phyloP scores from a whole-genome alignment of 1,140 invertebrate genomes.

The Amyelois transitella region DNA sequence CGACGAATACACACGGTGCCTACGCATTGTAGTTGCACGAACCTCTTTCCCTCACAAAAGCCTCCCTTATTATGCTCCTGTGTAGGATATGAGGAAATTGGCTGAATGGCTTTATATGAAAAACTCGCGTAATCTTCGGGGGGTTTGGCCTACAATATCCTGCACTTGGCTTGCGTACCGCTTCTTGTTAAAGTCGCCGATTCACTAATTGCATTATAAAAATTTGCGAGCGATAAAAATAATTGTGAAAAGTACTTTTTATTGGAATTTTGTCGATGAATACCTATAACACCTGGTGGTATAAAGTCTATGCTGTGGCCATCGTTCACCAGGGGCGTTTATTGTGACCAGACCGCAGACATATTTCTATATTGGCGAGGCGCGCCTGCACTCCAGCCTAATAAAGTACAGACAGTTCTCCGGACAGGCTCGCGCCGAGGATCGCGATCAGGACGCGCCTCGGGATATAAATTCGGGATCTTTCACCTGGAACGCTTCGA shows the following conservation, averaged over 20 bases:
- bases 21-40: slow-evolving; percentile 60
- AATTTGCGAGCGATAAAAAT: slow-evolving; percentile 7
- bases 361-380: slow-evolving; percentile 29
- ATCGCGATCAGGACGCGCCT: slow-evolving; percentile 40
- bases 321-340: slow-evolving; percentile 27
- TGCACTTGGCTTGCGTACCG: slow-evolving; percentile 42
- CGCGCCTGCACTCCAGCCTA: slow-evolving; percentile 18
- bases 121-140: slow-evolving; percentile 66
- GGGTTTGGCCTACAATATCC: slow-evolving; percentile 56
- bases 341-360: slow-evolving; percentile 32
- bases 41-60: slow-evolving; percentile 67
- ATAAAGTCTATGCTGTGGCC: slow-evolving; percentile 37
- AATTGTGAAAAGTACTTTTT: background rate
- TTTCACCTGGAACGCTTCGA: slow-evolving; percentile 45
- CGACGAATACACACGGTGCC: slow-evolving; percentile 42
- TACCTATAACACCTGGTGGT: slow-evolving; percentile 31
- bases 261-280: too few relatives aligned
- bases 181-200: slow-evolving; percentile 20
- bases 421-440: slow-evolving; percentile 14
- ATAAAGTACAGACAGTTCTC: slow-evolving; percentile 38
- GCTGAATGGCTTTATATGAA: slow-evolving; percentile 71
- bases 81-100: slow-evolving; percentile 72
- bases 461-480: slow-evolving; percentile 48
- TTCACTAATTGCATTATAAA: slow-evolving; percentile 28
- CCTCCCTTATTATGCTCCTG: slow-evolving; percentile 65